A percentile compares a stretch with the other conserved stretches of the same genome.
These are phyloP conservation scores for Bucco capensis DNA, from an alignment of 2,113 vertebrate species.

Conservation along the genomic window DNA sequence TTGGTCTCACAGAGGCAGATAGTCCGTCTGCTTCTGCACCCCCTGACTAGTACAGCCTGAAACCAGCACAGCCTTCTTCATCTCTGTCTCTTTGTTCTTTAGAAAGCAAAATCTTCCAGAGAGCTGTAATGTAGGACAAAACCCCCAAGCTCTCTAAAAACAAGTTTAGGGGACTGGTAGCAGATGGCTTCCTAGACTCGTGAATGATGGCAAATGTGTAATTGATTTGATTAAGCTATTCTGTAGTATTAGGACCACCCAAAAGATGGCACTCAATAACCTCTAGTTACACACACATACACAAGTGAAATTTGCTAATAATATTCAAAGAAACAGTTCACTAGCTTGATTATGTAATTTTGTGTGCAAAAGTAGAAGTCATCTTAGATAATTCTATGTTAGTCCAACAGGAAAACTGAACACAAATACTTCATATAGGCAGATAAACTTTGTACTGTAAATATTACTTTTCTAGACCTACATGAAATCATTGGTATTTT, in stretches of 20 bases:
- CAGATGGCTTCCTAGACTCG: background rate
- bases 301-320: background rate
- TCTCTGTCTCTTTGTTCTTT: background rate
- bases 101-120: background rate
- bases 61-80: background rate
- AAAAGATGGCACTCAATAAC: constrained; percentile 75
- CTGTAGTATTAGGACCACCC: constrained; percentile 69
- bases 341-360: background rate
- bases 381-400: constrained; percentile 4
- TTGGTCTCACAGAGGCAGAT: background rate
- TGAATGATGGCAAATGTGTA: background rate
- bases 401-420: background rate
- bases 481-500: constrained; percentile 2
- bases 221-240: background rate
- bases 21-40: background rate
- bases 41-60: background rate
- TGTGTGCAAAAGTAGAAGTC: background rate
- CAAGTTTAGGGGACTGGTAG: background rate
- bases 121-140: background rate
- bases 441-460: constrained; percentile 29
- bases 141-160: background rate
- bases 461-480: background rate
- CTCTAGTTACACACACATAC: background rate
- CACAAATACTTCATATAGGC: background rate
- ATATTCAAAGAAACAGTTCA: background rate